Percentiles rank a stretch among this genome's conserved stretches.
Conservation (phyloP, 1,140 invertebrate genomes). For the Heliconius congener region DNA sequence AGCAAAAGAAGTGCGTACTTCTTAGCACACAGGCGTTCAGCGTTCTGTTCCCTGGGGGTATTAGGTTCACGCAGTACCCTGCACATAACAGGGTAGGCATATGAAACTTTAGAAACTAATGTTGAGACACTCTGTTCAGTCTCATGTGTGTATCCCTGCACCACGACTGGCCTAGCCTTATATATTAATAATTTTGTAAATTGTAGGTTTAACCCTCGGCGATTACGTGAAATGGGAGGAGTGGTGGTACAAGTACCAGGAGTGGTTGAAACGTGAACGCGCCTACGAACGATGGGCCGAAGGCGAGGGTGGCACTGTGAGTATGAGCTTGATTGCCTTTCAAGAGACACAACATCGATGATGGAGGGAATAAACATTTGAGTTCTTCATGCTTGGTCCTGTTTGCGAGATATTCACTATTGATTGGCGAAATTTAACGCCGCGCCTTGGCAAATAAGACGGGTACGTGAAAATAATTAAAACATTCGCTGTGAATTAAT, state of each 20-base stretch:
- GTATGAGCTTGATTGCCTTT: slow-evolving; percentile 13
- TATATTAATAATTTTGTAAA: background rate
- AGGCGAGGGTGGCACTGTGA: slow-evolving; percentile 75
- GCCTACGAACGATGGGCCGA: slow-evolving; percentile 90
- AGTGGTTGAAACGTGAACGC: slow-evolving; percentile 92
- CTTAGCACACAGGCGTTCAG: no score
- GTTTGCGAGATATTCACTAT: background rate
- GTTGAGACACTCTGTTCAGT: no score
- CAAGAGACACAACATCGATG: background rate
- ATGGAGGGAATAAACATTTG: background rate
- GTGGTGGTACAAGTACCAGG: slow-evolving; percentile 96
- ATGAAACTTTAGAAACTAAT: no score
- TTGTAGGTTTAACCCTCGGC: slow-evolving; percentile 84
- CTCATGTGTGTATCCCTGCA: no score
- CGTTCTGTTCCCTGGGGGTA: no score
- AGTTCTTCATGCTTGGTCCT: no score
- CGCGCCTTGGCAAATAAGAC: background rate
- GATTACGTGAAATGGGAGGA: slow-evolving; percentile 96
- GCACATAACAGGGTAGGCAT: no score
- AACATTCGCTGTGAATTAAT: no score
- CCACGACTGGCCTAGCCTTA: background rate
- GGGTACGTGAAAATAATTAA: no score
- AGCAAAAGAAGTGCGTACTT: no score
- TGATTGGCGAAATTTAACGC: background rate
- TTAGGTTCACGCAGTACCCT: no score